Conservation (phyloP, 2,113 vertebrate species). For the Rhodinocichla rosea region DNA sequence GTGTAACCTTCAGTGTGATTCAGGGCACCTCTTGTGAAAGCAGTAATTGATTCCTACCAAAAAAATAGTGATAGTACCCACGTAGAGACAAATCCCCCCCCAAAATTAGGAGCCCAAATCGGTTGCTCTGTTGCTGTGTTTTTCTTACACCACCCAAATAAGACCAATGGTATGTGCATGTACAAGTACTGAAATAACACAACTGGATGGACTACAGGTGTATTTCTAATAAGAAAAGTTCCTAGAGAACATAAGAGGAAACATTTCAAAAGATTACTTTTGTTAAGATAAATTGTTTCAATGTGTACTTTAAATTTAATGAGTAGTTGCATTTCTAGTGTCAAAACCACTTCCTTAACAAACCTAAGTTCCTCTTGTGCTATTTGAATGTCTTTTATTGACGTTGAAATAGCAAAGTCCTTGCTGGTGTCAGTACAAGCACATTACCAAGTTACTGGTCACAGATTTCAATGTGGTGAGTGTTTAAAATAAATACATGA, state of each 20-base stretch:
- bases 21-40: not conserved
- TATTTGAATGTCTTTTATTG: not conserved
- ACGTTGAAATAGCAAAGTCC: rapidly evolving
- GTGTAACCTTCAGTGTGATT: not conserved
- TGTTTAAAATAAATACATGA: not conserved
- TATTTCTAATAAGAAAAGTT: not conserved
- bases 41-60: not conserved
- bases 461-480: not conserved
- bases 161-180: not conserved
- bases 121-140: not conserved
- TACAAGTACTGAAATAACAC: not conserved
- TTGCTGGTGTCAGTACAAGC: not conserved
- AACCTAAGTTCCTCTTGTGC: not conserved
- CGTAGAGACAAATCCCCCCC: not conserved
- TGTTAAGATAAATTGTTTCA: not conserved
- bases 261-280: not conserved
- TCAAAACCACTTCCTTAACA: not conserved
- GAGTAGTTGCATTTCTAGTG: not conserved
- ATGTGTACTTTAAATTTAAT: not conserved
- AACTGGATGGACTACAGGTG: not conserved
- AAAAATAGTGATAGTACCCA: not conserved
- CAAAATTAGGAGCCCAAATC: not conserved
- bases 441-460: not conserved
- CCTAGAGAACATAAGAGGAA: not conserved
- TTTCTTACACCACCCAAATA: not conserved